Evolutionary conservation across 2,113 vertebrate genomes (phyloP).

Genomic region (Cyprinus carpio): DNA sequence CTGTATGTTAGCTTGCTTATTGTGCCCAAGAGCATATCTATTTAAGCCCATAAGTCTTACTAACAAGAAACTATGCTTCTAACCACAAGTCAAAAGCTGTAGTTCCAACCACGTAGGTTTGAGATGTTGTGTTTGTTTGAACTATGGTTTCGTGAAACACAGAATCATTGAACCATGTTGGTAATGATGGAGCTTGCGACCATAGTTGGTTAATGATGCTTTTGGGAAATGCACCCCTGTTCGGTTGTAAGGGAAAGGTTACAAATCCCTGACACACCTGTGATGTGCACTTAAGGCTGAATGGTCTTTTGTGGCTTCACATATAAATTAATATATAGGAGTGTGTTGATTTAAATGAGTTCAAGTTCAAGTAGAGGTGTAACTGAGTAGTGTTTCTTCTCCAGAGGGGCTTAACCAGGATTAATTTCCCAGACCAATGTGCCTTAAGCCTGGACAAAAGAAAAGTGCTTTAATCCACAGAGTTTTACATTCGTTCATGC

Average conservation of each 20-base stretch:
- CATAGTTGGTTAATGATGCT: too few species aligned
- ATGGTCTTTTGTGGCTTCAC: neutral
- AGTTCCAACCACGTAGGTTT: too few species aligned
- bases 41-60: too few species aligned
- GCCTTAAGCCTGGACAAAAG: constrained; percentile 47
- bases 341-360: constrained; percentile 18
- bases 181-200: too few species aligned
- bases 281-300: neutral
- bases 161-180: too few species aligned
- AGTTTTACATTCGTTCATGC: constrained; percentile 51
- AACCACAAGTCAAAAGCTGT: too few species aligned
- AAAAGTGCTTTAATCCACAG: constrained; percentile 56
- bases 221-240: too few species aligned
- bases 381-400: constrained; percentile 24
- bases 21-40: too few species aligned
- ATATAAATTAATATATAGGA: constrained; percentile 17
- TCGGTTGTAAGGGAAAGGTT: neutral
- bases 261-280: neutral
- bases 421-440: constrained; percentile 39
- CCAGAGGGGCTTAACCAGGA: constrained; percentile 17
- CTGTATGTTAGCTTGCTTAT: too few species aligned
- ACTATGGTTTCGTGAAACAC: too few species aligned
- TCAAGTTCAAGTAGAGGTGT: constrained; percentile 11
- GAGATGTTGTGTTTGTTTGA: too few species aligned
- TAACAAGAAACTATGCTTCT: too few species aligned